Evolutionary conservation across 2,113 vertebrate genomes (phyloP).

Genomic region (Vombatus ursinus): DNA sequence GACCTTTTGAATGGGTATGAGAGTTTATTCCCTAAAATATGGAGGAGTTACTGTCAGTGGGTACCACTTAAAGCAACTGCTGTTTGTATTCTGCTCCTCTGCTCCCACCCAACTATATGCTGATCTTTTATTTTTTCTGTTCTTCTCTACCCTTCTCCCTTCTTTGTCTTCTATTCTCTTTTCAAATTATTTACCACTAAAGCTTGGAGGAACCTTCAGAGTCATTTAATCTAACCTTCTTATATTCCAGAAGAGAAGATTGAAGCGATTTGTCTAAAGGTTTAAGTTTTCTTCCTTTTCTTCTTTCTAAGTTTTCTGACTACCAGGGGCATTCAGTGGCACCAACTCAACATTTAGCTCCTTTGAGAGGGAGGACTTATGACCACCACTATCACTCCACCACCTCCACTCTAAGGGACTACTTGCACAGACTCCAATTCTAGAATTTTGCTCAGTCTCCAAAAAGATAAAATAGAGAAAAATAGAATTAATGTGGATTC

Average conservation of each 20-base stretch:
- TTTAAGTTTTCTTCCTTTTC: not conserved
- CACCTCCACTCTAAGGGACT: not conserved
- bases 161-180: not conserved
- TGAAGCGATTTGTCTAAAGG: not conserved
- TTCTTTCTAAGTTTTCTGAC: not conserved
- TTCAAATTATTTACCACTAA: not conserved
- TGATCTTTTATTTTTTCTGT: not conserved
- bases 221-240: not conserved
- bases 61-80: not conserved
- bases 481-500: rapidly evolving
- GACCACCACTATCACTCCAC: not conserved
- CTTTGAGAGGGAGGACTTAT: not conserved
- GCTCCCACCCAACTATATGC: not conserved
- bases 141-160: not conserved
- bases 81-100: not conserved
- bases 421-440: not conserved
- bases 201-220: not conserved
- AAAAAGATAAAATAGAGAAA: not conserved
- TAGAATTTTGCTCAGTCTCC: not conserved
- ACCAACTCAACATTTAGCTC: not conserved
- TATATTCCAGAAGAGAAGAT: not conserved
- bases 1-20: not conserved
- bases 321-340: not conserved
- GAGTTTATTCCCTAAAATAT: not conserved
- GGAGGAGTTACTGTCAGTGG: not conserved